Percentiles rank a stretch among this genome's conserved stretches.
phyloP scores from a whole-genome alignment of 2,888 invertebrate species.

The Empis livida region DNA sequence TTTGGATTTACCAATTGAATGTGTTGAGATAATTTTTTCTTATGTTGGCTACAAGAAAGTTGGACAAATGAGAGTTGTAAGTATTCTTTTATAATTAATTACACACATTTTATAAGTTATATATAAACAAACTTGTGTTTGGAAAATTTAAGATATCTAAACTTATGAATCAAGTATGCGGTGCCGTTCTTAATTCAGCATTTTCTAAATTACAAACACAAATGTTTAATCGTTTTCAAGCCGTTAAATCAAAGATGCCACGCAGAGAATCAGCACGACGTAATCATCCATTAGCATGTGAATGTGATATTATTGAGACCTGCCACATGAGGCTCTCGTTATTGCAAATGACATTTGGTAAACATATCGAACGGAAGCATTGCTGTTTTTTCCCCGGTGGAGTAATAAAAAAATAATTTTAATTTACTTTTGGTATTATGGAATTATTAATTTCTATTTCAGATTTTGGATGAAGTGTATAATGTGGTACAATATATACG shows the following conservation, averaged over 20 bases:
- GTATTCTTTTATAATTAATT: conserved; percentile 21
- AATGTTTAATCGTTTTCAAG: conserved; percentile 72
- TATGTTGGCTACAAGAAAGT: conserved; percentile 64
- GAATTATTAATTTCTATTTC: conserved; percentile 20
- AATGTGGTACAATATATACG: conserved; percentile 74
- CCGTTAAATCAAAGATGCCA: conserved; percentile 84
- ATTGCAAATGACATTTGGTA: conserved; percentile 87
- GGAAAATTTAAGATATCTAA: conserved; percentile 56
- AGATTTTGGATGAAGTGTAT: conserved; percentile 86
- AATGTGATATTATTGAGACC: conserved; percentile 87
- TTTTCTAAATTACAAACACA: conserved; percentile 76
- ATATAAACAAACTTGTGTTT: conserved; percentile 9
- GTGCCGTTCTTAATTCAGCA: conserved; percentile 66
- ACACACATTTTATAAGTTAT: background rate
- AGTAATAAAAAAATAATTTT: conserved; percentile 41
- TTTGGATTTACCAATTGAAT: conserved; percentile 65
- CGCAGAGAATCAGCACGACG: conserved; percentile 76
- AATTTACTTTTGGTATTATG: background rate
- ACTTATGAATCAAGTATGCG: conserved; percentile 67
- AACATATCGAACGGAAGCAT: conserved; percentile 85
- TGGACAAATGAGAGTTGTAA: conserved; percentile 67
- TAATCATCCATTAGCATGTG: conserved; percentile 80
- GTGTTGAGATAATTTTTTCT: conserved; percentile 65
- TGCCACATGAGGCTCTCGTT: conserved; percentile 83
- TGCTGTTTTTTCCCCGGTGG: conserved; percentile 93